A percentile compares a stretch with the other conserved stretches of the same genome.
phyloP scores from a whole-genome alignment of 2,797 vertebrate species.

The Crocodylus rhombifer region DNA sequence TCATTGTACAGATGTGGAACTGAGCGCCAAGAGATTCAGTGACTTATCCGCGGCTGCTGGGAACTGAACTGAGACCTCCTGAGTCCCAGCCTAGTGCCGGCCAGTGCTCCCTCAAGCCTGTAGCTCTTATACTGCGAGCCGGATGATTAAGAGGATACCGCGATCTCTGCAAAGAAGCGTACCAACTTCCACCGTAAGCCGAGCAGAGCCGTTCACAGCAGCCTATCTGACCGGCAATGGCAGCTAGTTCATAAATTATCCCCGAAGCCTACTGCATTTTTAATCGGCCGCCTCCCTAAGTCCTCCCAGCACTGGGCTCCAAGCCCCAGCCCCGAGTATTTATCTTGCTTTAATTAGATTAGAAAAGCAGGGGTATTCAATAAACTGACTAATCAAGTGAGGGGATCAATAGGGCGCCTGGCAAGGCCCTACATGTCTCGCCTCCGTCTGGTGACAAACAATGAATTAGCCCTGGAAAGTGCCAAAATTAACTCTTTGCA shows the following conservation, averaged over 20 bases:
- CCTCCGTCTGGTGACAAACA: constrained; percentile 31
- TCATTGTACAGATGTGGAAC: background rate
- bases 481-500: constrained; percentile 26
- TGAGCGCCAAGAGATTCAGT: background rate
- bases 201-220: constrained; percentile 7
- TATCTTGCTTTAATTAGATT: constrained; percentile 86
- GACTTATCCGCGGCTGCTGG: background rate
- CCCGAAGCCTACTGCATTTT: constrained; percentile 65
- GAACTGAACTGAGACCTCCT: constrained; percentile 14
- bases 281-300: constrained; percentile 71
- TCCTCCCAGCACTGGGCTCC: constrained; percentile 72
- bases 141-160: background rate
- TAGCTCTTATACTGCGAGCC: background rate
- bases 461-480: constrained; percentile 36
- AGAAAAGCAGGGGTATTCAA: constrained; percentile 81
- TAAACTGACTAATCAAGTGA: constrained; percentile 86
- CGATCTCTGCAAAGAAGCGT: background rate
- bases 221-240: constrained; percentile 51
- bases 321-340: constrained; percentile 77
- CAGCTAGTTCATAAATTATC: constrained; percentile 79
- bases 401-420: constrained; percentile 81
- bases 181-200: background rate
- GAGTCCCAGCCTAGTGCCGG: background rate
- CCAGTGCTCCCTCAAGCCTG: background rate
- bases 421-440: constrained; percentile 62